Base-by-base conservation (phyloP, 2,888 invertebrate species). In the Tethea ocularis region DNA sequence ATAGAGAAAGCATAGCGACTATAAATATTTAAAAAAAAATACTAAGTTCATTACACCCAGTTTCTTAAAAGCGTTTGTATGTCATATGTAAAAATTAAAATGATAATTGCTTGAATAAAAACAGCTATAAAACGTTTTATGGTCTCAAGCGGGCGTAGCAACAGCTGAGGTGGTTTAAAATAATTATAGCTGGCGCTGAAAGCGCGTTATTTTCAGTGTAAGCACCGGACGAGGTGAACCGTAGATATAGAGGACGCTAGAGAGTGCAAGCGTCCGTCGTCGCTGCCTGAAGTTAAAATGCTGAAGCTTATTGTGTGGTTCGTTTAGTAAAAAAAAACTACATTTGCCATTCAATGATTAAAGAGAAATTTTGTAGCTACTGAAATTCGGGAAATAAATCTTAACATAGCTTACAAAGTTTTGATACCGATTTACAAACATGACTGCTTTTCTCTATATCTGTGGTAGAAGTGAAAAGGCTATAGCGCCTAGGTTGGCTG, bases 181-280 rank as follows among this genome's bases (percentile, higher is more conserved):
- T 83, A 82, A 82, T 82, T 79, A 76, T 75, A 67, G 63, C 56
- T 58, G 68, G 61, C 63, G 64, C 73, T 74, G 68, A 66, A 67
- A 70, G 64, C 65, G 59, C 54, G 20, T 61, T 65, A 69, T 72
- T 71, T 69, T 63, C 61, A 58, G 61, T 64, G 64, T 66, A 64
- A 67, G 64, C 55, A 54, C 63, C 41, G 41, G 41, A 46, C 41
- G 41, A 20, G 41, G 41, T 17, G 52, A 15, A 41, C 20, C 56
- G 29, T 57, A 29, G 41, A 46, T 46, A 57, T 53, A 51, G 55
- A 20, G 10, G n/a, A 20, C 17, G 20, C 46, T 46, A 46, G 46
- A 46, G 10, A 46, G 3, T 20, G 46, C 46, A 46, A n/a, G n/a
- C 20, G 1, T 20, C 2, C 2, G 10, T 20, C 17, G 17, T 46